phyloP scores from a whole-genome alignment of 2,797 vertebrate species.

The Rhodeus uyekii region DNA sequence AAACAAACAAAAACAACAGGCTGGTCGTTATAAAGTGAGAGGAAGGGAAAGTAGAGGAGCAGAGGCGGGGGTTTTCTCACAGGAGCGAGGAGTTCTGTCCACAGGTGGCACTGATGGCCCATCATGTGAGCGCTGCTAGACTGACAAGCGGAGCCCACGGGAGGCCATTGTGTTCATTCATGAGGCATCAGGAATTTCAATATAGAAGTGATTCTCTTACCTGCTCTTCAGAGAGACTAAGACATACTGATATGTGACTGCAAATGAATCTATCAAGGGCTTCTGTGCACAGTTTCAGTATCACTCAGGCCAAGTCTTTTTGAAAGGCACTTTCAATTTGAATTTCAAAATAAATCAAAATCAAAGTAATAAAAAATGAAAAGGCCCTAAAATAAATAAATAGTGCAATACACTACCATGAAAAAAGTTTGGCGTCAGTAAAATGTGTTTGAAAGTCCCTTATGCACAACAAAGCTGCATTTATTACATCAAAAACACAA shows the following conservation, averaged over 20 bases:
- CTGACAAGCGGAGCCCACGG: not conserved
- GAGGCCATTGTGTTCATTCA: constrained; percentile 42
- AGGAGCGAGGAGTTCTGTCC: constrained; percentile 39
- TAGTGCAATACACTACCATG: not conserved
- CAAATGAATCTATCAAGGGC: not conserved
- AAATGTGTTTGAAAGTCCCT: not conserved
- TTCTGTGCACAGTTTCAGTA: not conserved
- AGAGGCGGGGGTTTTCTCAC: constrained; percentile 2
- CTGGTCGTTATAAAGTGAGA: constrained; percentile 4
- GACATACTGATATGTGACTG: not conserved
- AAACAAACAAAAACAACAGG: constrained; percentile 39
- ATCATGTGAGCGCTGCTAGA: constrained; percentile 34
- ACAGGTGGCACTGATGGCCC: constrained; percentile 42
- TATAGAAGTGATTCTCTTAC: constrained; percentile 23
- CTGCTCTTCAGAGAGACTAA: not conserved
- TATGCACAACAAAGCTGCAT: not conserved
- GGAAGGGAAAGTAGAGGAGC: constrained; percentile 23
- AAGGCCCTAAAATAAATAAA: not conserved
- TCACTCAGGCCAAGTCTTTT: not conserved
- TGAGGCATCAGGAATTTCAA: constrained; percentile 34
- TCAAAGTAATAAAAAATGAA: too few species aligned
- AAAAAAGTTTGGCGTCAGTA: not conserved
- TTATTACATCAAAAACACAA: not conserved
- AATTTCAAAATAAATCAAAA: not conserved
- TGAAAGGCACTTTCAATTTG: not conserved